A percentile compares a stretch with the other conserved stretches of the same genome.
Conservation (phyloP, 2,888 invertebrate species). For the Zhengitettix transpicula region DNA sequence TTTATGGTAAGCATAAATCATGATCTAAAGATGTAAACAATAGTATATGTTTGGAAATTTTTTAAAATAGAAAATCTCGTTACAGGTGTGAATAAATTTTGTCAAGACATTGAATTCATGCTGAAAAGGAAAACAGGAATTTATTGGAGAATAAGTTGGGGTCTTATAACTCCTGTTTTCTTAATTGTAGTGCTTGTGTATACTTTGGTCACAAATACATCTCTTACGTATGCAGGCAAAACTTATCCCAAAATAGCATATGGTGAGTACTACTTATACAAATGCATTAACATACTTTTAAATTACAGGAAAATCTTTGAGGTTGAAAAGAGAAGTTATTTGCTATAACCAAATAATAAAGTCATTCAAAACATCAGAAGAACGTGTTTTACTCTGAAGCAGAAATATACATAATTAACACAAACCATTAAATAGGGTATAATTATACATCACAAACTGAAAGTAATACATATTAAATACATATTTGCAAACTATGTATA, state of each 20-base stretch:
- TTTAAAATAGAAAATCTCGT: neutral
- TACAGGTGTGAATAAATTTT: neutral
- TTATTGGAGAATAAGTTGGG: neutral
- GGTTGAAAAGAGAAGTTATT: too few relatives aligned
- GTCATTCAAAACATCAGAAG: too few relatives aligned
- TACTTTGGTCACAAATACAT: neutral
- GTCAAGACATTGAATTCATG: neutral
- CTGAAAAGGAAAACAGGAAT: neutral
- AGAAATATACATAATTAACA: too few relatives aligned
- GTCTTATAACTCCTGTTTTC: neutral
- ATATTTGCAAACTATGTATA: too few relatives aligned
- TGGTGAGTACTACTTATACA: neutral
- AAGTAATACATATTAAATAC: too few relatives aligned
- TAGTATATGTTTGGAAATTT: neutral
- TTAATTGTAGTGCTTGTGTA: neutral
- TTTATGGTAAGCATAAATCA: conserved; percentile 32
- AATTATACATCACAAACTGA: too few relatives aligned
- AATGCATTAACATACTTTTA: too few relatives aligned
- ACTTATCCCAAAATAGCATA: neutral
- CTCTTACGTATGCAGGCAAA: neutral
- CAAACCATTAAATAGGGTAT: too few relatives aligned
- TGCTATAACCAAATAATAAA: too few relatives aligned
- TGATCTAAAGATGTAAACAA: neutral
- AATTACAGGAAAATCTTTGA: too few relatives aligned
- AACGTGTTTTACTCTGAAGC: too few relatives aligned